These are phyloP conservation scores for Lasioglossum vierecki DNA, from an alignment of 2,888 invertebrate species.

Conservation along the genomic window DNA sequence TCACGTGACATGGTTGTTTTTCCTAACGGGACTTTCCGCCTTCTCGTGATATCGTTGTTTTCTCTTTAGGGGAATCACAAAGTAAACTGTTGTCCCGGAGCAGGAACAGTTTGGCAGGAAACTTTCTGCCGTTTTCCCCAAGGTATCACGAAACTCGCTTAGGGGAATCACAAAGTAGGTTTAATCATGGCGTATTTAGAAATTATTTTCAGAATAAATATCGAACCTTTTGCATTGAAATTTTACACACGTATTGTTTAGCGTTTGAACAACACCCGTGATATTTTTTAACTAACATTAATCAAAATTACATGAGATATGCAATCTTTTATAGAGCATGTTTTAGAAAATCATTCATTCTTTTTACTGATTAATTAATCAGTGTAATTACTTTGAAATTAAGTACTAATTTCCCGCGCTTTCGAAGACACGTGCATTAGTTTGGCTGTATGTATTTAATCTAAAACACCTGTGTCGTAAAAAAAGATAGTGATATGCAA, in stretches of 20 bases:
- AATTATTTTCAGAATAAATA: neutral
- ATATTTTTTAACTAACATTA: neutral
- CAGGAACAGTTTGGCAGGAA: neutral
- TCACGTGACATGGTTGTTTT: slow-evolving; percentile 15
- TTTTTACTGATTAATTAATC: neutral
- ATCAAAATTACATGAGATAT: neutral
- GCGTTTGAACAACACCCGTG: neutral
- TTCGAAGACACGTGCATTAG: neutral
- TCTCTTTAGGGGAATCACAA: neutral
- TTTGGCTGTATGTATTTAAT: neutral
- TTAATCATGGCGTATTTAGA: no score
- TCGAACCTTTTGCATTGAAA: neutral
- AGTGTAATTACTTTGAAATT: no score
- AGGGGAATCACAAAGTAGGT: no score
- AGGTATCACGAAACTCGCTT: rapidly evolving
- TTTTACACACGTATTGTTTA: neutral
- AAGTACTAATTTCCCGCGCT: no score
- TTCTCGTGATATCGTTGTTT: neutral
- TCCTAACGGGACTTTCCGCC: slow-evolving; percentile 17
- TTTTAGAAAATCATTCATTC: neutral
- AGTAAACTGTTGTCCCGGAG: neutral
- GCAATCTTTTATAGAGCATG: neutral
- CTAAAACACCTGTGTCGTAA: neutral
- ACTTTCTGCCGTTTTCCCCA: neutral
- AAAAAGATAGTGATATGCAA: neutral